Evolutionary conservation across 2,888 invertebrate species (phyloP).

Genomic region (Andrena chrysosceles): DNA sequence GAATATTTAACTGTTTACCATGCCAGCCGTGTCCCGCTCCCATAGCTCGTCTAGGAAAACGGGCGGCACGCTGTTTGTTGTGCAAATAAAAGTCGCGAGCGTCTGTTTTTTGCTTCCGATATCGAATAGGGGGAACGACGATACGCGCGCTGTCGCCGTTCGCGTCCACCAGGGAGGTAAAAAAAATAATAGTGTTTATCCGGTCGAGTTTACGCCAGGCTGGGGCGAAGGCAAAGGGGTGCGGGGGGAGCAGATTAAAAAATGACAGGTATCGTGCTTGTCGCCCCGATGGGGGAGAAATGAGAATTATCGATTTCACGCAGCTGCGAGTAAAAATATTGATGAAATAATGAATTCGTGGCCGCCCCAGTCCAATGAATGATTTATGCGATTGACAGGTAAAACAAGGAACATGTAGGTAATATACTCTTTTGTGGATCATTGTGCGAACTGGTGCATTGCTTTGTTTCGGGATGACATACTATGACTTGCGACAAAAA

Average conservation of each 20-base stretch:
- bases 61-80: slow-evolving; percentile 31
- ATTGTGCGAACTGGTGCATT: not conserved
- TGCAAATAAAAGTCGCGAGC: slow-evolving; percentile 42
- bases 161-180: not conserved
- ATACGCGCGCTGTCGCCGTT: slow-evolving; percentile 9
- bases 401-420: not conserved
- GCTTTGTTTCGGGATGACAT: not conserved
- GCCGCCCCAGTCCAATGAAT: not conserved
- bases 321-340: slow-evolving; percentile 23
- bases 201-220: slow-evolving; percentile 16
- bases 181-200: slow-evolving; percentile 29
- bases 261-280: not conserved
- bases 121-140: slow-evolving; percentile 6
- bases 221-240: not conserved
- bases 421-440: not conserved
- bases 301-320: slow-evolving; percentile 31
- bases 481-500: too few species aligned
- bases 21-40: slow-evolving; percentile 14
- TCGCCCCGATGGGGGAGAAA: not conserved
- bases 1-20: slow-evolving; percentile 49
- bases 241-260: not conserved
- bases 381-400: slow-evolving; percentile 15
- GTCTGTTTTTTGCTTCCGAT: slow-evolving; percentile 34
- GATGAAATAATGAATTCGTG: slow-evolving; percentile 7
- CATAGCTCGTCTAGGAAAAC: slow-evolving; percentile 15